phyloP scores from a whole-genome alignment of 2,797 vertebrate genomes.

The Mionectes olivaceus region DNA sequence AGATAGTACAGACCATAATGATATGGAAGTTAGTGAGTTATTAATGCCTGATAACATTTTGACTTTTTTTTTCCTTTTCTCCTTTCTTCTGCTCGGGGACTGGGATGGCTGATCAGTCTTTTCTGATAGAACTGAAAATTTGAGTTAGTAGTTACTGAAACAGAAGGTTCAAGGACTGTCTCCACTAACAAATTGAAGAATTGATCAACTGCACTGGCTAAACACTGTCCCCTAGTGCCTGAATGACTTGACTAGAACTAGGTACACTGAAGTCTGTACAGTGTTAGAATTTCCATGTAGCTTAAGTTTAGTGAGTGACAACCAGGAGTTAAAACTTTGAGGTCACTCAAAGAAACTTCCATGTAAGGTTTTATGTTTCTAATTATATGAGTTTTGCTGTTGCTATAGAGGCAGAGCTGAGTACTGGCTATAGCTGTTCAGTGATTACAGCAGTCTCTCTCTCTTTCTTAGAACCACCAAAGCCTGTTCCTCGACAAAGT shows the following conservation, averaged over 20 bases:
- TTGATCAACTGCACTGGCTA: neutral
- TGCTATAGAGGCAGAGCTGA: neutral
- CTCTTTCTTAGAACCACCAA: constrained; percentile 75
- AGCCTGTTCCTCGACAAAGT: constrained; percentile 65
- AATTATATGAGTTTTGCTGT: neutral
- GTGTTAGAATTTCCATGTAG: neutral
- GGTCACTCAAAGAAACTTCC: neutral
- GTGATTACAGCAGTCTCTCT: neutral
- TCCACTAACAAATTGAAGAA: neutral
- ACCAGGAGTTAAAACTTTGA: neutral
- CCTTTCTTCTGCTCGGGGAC: neutral
- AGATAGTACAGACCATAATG: constrained; percentile 80
- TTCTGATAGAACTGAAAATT: neutral
- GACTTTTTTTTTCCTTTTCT: neutral
- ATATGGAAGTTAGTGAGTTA: constrained; percentile 83
- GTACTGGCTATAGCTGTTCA: neutral
- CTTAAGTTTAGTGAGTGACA: neutral
- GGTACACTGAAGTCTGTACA: neutral
- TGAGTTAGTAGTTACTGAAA: neutral
- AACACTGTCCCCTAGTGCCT: constrained; percentile 67
- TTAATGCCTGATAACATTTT: constrained; percentile 77
- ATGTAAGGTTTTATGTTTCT: accelerated
- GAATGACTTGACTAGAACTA: neutral
- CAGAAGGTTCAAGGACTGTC: neutral
- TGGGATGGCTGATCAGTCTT: neutral